A percentile compares a stretch with the other conserved stretches of the same genome.
Conservation (phyloP, 2,113 vertebrate genomes). For the Dolichotis patagonum region DNA sequence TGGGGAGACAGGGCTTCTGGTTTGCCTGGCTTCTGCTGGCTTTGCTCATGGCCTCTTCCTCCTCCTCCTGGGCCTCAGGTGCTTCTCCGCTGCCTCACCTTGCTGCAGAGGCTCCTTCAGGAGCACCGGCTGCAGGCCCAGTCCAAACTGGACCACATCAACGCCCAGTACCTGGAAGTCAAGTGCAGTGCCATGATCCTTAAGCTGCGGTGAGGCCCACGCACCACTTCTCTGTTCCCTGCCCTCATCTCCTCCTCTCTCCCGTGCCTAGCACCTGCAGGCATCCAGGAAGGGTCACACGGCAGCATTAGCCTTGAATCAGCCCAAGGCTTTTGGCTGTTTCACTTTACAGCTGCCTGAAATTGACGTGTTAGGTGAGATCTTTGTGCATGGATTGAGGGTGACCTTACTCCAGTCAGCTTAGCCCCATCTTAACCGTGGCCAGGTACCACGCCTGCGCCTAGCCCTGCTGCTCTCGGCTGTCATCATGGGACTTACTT, state of each 20-base stretch:
- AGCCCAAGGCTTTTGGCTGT: not conserved
- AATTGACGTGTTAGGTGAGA: slow-evolving; percentile 37
- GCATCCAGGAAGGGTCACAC: not conserved
- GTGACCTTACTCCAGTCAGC: not conserved
- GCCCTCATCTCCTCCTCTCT: not conserved
- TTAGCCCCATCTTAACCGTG: not conserved
- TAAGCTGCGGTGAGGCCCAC: slow-evolving; percentile 87
- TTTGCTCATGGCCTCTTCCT: not conserved
- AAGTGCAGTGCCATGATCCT: slow-evolving; percentile 91
- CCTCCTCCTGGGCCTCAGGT: slow-evolving; percentile 82
- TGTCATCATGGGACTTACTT: not conserved
- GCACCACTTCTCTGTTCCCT: not conserved
- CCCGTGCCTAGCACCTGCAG: not conserved
- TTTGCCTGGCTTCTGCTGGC: not conserved
- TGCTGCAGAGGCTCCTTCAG: slow-evolving; percentile 89
- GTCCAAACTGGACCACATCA: slow-evolving; percentile 89
- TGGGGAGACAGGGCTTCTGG: not conserved
- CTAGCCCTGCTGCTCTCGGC: not conserved
- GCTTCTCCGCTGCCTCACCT: slow-evolving; percentile 87
- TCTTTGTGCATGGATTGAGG: not conserved
- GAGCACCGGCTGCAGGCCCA: slow-evolving; percentile 90
- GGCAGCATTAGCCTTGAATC: not conserved
- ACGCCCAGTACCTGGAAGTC: slow-evolving; percentile 90
- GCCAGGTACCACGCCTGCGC: not conserved
- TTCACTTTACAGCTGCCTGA: slow-evolving; percentile 22